These are phyloP conservation scores for Limenitis arthemis DNA, from an alignment of 2,888 invertebrate species.

Conservation along the genomic window DNA sequence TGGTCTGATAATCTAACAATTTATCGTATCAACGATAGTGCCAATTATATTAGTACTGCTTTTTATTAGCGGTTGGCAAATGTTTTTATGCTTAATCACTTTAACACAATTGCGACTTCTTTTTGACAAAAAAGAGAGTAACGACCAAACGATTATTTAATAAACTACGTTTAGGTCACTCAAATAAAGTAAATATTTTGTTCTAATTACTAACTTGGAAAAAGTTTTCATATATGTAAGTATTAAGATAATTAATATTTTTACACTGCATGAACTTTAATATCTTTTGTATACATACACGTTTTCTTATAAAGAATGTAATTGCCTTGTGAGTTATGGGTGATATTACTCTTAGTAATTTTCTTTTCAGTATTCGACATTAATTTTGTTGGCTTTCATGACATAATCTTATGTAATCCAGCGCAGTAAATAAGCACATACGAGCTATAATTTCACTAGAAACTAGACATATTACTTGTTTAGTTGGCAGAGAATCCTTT, in stretches of 20 bases:
- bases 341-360: conserved; percentile 4
- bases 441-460: conserved; percentile 16
- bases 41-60: background rate
- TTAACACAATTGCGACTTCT: too few relatives aligned
- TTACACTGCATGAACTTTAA: too few relatives aligned
- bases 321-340: background rate
- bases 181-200: too few relatives aligned
- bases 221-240: too few relatives aligned
- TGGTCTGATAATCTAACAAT: conserved; percentile 12
- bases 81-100: too few relatives aligned
- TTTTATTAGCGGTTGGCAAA: background rate
- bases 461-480: conserved; percentile 18
- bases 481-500: conserved; percentile 32
- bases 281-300: too few relatives aligned
- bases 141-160: too few relatives aligned
- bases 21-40: conserved; percentile 8
- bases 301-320: background rate
- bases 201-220: too few relatives aligned
- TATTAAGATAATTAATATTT: too few relatives aligned
- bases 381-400: conserved; percentile 14
- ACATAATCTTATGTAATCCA: conserved; percentile 3
- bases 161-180: too few relatives aligned
- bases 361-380: conserved; percentile 9
- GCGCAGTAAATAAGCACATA: conserved; percentile 12
- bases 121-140: too few relatives aligned